Percentiles rank a stretch among this genome's conserved stretches.
These are phyloP conservation scores for Nesidiocoris tenuis DNA, from an alignment of 2,888 invertebrate species.

Conservation along the genomic window DNA sequence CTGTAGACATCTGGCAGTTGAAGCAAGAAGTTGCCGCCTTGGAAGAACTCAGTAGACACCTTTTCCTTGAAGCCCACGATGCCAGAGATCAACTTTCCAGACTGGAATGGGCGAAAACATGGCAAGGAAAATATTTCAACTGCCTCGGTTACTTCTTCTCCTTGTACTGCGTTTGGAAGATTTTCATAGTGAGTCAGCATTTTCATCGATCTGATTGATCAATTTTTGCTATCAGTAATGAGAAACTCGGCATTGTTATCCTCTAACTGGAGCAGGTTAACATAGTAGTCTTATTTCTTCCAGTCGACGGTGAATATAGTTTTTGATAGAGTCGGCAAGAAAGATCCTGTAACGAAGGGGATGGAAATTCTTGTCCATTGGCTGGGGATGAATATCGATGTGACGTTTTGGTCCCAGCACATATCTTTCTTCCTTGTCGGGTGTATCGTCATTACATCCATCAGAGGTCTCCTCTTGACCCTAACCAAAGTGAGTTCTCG, in stretches of 20 bases:
- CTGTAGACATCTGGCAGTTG: constrained; percentile 74
- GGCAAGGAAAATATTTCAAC: constrained; percentile 98
- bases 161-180: constrained; percentile 97
- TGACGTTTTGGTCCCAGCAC: constrained; percentile 99
- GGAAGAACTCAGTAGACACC: constrained; percentile 88
- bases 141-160: constrained; percentile 98
- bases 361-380: constrained; percentile 96
- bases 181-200: constrained; percentile 93
- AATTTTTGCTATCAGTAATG: too few species aligned
- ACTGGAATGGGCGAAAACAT: constrained; percentile 91
- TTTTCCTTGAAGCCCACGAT: constrained; percentile 95
- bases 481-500: constrained; percentile 80
- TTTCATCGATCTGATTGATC: too few species aligned
- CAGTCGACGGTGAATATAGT: constrained; percentile 98
- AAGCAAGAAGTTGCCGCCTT: constrained; percentile 81
- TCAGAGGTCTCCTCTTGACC: constrained; percentile 90
- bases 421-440: constrained; percentile 96
- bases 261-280: background rate
- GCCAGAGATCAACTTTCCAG: constrained; percentile 88
- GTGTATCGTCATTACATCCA: constrained; percentile 96
- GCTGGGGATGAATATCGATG: constrained; percentile 93
- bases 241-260: too few species aligned
- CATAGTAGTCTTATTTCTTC: background rate
- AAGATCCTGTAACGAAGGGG: constrained; percentile 95
- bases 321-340: constrained; percentile 96